Conservation (phyloP, 2,888 invertebrate genomes). For the Protodeltote pygarga region DNA sequence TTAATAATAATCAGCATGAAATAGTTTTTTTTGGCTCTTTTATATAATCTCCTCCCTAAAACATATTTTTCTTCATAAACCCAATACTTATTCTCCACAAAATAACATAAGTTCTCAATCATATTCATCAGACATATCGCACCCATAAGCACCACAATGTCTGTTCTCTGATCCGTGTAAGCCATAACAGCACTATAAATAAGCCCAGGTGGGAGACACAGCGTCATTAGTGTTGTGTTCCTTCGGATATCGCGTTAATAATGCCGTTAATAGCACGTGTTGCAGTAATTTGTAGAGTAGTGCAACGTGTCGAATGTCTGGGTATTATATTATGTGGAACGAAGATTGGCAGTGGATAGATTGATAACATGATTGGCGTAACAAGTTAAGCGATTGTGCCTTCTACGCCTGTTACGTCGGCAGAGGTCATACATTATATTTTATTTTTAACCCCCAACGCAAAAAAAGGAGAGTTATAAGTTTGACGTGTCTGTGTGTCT, state of each 20-base stretch:
- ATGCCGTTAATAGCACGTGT: constrained; percentile 28
- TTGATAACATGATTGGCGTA: no score
- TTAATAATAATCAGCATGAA: no score
- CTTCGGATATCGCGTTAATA: constrained; percentile 34
- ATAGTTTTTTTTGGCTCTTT: not conserved
- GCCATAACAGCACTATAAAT: constrained; percentile 18
- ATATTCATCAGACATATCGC: no score
- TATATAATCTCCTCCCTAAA: not conserved
- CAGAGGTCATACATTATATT: no score
- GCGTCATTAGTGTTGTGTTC: constrained; percentile 36
- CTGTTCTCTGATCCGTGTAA: constrained; percentile 2
- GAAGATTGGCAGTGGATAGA: no score
- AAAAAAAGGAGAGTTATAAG: no score
- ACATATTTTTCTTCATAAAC: no score
- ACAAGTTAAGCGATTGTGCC: no score
- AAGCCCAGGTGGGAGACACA: constrained; percentile 34
- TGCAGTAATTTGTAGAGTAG: constrained; percentile 31
- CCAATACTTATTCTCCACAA: not conserved
- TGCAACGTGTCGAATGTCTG: constrained; percentile 7
- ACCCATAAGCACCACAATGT: no score
- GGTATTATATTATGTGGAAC: not conserved
- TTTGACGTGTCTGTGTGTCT: no score
- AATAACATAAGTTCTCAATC: not conserved
- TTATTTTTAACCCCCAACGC: no score
- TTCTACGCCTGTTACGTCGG: no score